Evolutionary conservation across 92 coral and sea anemone genomes (phyloP), one percentile per base, ranked within the genome.

Genomic region (Phenganax subtilis): DNA sequence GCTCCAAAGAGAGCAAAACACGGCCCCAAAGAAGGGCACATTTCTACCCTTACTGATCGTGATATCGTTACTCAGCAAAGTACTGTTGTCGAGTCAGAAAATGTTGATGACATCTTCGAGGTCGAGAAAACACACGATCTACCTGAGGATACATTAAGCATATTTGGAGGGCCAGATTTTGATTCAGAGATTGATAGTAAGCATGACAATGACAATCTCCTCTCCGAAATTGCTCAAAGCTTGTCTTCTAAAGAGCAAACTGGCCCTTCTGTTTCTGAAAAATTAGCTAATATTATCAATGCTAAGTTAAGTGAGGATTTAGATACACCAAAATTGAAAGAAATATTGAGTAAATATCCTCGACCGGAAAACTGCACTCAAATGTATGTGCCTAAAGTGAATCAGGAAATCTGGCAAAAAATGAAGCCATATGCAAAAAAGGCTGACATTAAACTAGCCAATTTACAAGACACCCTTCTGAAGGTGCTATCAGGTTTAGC

Each of bases 361-460:
- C 27, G 53, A 44, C 82, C 82, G 27, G 0, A 77, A 57, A 77
- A 77, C 51, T 77, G 82, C 44, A 71, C 30, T 3, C 67, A 59
- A 59, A 10, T 61, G 70, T 61, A 77, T 27, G 14, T 77, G 0
- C 44, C 82, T 10, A 58, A 28, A 52, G 71, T 77, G 6, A 77
- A 77, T 52, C 70, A 28, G 0, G 82, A 77, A 77, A 77, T 77
- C 11, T 77, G 82, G 82, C 15, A 12, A 4, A 10, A 59, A 57
- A 27, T 77, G 12, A 9, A 9, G 29, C 6, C 71, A 57, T 17
- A 8, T 58, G 82, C 82, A 7, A 27, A 30, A 77, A 77, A 77
- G n/a, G 55, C 71, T 31, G 82, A 77, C n/a, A 77, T 77, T 30
- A 77, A 17, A 37, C 1, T 77, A 25, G 82, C 82, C 3, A 77